Evolutionary conservation across 2,888 invertebrate species (phyloP), one percentile per base, ranked within the genome.

Genomic region (Cryptophagus acutangulus): DNA sequence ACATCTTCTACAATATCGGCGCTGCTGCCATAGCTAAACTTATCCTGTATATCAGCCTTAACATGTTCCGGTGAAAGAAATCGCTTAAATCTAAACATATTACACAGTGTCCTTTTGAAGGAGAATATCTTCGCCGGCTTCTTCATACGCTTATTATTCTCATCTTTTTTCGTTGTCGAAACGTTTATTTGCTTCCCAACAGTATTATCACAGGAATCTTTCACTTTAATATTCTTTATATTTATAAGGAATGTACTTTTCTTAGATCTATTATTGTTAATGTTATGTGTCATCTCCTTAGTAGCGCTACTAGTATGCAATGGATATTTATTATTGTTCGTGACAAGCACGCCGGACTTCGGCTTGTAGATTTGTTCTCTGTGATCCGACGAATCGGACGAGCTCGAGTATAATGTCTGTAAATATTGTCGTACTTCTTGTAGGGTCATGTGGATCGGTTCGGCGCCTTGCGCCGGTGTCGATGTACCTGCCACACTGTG

Each of bases 391-490:
- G 82, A 82, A 59, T 84, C 83, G 58, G 82, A 82, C 33, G 82
- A 81, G 66, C 82, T 82, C 20, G 87, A 86, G 65, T 88, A 88
- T 29, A 89, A 72, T 4, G 84, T 87, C 52, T 88, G 86, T 57
- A 89, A 74, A 66, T 87, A 88, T 59, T 85, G 84, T 48, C 87
- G 78, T 61, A 89, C 87, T 70, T 89, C 88, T 54, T 86, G 83
- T 41, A 90, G 70, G 6, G 89, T 88, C 80, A 89, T 83, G 65
- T 89, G 89, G 47, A 88, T 78, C 2, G 84, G 84, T 63, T 89
- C 89, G 9, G 3, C 26, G 35, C 77, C 77, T 46, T 78, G 79
- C 10, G 74, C 70, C 30, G 71, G 72, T 2, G 71, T 66, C 3
- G 83, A 82, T 2, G 81, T 79, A 24, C 82, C 79, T 1, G 69